Evolutionary conservation across 2,888 invertebrate species (phyloP).

Genomic region (Hirtodrosophila duncani): DNA sequence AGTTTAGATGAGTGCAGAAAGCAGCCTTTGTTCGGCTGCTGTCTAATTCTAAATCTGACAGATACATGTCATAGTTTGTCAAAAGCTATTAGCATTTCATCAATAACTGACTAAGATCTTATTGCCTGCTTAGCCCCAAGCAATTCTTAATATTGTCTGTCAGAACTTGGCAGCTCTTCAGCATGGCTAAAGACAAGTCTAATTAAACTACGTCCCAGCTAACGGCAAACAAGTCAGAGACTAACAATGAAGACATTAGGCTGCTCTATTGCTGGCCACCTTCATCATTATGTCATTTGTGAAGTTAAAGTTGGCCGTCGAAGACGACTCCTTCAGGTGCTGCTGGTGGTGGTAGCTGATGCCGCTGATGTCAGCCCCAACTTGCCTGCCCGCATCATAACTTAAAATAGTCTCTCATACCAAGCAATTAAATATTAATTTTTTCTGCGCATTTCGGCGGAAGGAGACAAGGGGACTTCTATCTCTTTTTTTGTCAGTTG

Average conservation of each 20-base stretch:
- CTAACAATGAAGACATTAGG: conserved; percentile 31
- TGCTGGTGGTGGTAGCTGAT: neutral
- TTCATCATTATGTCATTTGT: conserved; percentile 64
- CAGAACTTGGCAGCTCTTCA: too few species aligned
- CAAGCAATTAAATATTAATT: conserved; percentile 59
- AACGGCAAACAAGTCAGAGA: conserved; percentile 40
- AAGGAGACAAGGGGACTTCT: conserved; percentile 13
- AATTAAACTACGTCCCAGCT: conserved; percentile 49
- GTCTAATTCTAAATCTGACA: too few species aligned
- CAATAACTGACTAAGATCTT: too few species aligned
- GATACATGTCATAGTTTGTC: too few species aligned
- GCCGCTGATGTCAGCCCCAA: conserved; percentile 58
- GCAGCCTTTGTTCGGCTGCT: too few species aligned
- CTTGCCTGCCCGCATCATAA: conserved; percentile 51
- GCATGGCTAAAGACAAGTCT: conserved; percentile 53
- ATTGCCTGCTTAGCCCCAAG: too few species aligned
- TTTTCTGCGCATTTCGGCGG: conserved; percentile 19
- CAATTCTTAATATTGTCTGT: too few species aligned
- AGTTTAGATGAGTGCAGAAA: too few species aligned
- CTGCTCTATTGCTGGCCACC: conserved; percentile 17
- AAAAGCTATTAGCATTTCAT: too few species aligned
- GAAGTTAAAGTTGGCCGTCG: conserved; percentile 19
- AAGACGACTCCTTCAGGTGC: conserved; percentile 41
- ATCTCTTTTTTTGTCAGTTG: conserved; percentile 33
- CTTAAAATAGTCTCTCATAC: conserved; percentile 61